Conservation (phyloP, 53 echinoderm and acorn worm genomes). For the Arbacia lixula region DNA sequence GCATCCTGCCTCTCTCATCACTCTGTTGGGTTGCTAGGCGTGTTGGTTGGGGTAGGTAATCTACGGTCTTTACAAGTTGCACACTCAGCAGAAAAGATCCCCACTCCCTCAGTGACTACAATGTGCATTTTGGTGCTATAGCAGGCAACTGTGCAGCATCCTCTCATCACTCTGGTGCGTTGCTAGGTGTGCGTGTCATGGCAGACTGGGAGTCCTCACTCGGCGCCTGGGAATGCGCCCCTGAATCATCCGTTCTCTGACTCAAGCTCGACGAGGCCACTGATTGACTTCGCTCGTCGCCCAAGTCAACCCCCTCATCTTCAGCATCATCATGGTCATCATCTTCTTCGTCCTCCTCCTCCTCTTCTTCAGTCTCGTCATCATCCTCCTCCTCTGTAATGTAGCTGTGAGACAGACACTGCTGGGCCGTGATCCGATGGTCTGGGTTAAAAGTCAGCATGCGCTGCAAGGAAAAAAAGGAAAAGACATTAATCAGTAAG, state of each 20-base stretch:
- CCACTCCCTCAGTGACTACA: too few species aligned
- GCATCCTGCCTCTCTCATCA: too few species aligned
- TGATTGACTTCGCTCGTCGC: slow-evolving; percentile 24
- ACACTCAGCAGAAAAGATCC: too few species aligned
- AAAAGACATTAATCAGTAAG: neutral
- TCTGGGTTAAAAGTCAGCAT: slow-evolving; percentile 81
- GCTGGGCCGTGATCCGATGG: slow-evolving; percentile 69
- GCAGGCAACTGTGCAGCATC: too few species aligned
- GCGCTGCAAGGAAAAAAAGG: slow-evolving; percentile 54
- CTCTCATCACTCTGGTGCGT: too few species aligned
- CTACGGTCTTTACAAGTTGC: too few species aligned
- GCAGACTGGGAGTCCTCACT: slow-evolving; percentile 7
- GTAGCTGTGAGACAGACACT: slow-evolving; percentile 76
- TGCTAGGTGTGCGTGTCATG: too few species aligned
- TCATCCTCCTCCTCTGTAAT: slow-evolving; percentile 54
- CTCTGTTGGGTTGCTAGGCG: too few species aligned
- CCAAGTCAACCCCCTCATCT: slow-evolving; percentile 34
- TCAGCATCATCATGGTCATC: slow-evolving; percentile 52
- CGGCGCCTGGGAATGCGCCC: slow-evolving; percentile 9
- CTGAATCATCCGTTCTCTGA: slow-evolving; percentile 9
- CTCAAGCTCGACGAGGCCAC: slow-evolving; percentile 14
- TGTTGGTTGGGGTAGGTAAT: too few species aligned
- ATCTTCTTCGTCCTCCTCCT: slow-evolving; percentile 34
- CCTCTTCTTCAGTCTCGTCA: slow-evolving; percentile 11
- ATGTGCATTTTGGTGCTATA: too few species aligned